phyloP scores from a whole-genome alignment of 2,888 invertebrate species.

The Gastrophysa polygoni region DNA sequence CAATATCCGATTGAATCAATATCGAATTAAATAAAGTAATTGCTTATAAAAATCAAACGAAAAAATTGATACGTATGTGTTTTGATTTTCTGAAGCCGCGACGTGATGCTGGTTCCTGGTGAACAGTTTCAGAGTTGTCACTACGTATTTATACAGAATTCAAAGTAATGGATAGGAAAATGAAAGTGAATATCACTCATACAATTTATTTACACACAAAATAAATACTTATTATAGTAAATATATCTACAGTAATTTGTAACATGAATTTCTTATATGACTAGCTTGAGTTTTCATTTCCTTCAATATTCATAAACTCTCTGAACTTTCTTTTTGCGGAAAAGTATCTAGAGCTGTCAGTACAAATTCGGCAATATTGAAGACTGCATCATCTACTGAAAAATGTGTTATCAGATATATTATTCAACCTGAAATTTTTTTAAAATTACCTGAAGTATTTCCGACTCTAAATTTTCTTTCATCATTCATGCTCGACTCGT shows the following conservation, averaged over 20 bases:
- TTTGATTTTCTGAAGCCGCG: too few species aligned
- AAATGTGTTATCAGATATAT: neutral
- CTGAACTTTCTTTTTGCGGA: neutral
- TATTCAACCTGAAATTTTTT: slow-evolving; percentile 70
- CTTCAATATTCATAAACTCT: slow-evolving; percentile 22
- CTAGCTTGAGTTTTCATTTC: neutral
- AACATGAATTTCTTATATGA: neutral
- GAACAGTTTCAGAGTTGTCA: too few species aligned
- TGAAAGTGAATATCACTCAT: neutral
- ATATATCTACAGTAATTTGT: neutral
- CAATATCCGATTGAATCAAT: too few species aligned
- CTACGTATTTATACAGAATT: too few species aligned
- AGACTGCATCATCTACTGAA: slow-evolving; percentile 9
- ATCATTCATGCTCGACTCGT: neutral
- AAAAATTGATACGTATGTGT: too few species aligned
- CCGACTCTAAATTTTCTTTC: neutral
- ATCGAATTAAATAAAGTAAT: too few species aligned
- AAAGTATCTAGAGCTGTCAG: slow-evolving; percentile 10
- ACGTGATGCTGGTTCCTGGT: too few species aligned
- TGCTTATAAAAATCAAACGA: too few species aligned
- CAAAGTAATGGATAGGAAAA: neutral
- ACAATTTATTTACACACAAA: neutral
- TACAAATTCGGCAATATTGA: slow-evolving; percentile 9
- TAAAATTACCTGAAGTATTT: slow-evolving; percentile 71
- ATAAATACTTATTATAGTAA: neutral